Percentiles rank a stretch among this genome's conserved stretches.
phyloP scores from a whole-genome alignment of 2,888 invertebrate genomes.

The Petrophora chlorosata region DNA sequence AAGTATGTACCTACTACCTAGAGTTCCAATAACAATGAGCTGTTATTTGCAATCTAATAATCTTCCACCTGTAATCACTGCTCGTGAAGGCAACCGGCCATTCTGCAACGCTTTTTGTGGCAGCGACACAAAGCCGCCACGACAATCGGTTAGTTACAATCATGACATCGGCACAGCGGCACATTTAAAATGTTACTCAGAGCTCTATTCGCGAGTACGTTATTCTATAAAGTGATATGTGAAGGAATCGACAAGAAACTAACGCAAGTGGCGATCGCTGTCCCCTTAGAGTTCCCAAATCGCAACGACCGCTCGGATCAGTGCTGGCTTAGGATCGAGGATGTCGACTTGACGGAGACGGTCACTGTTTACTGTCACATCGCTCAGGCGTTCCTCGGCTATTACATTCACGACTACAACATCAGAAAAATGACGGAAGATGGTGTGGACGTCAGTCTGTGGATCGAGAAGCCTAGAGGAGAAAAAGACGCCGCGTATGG shows the following conservation, averaged over 20 bases:
- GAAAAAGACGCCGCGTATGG: conserved; percentile 46
- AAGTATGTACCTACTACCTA: conserved; percentile 32
- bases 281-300: conserved; percentile 69
- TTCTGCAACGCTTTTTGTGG: conserved; percentile 64
- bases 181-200: conserved; percentile 78
- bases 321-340: conserved; percentile 75
- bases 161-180: conserved; percentile 65
- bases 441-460: conserved; percentile 65
- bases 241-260: conserved; percentile 38
- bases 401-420: conserved; percentile 70
- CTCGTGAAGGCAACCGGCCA: conserved; percentile 60
- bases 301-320: conserved; percentile 73
- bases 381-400: conserved; percentile 61
- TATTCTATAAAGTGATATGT: conserved; percentile 30
- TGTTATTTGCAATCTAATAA: conserved; percentile 68
- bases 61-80: conserved; percentile 67
- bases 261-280: conserved; percentile 56
- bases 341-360: conserved; percentile 68
- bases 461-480: conserved; percentile 61
- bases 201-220: conserved; percentile 41
- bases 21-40: conserved; percentile 55
- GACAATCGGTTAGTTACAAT: conserved; percentile 68
- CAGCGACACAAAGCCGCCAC: conserved; percentile 56
- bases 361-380: conserved; percentile 62
- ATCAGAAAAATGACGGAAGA: conserved; percentile 68